A percentile compares a stretch with the other conserved stretches of the same genome.
Evolutionary conservation across 1,140 invertebrate species (phyloP).

Genomic region (Diprion similis): DNA sequence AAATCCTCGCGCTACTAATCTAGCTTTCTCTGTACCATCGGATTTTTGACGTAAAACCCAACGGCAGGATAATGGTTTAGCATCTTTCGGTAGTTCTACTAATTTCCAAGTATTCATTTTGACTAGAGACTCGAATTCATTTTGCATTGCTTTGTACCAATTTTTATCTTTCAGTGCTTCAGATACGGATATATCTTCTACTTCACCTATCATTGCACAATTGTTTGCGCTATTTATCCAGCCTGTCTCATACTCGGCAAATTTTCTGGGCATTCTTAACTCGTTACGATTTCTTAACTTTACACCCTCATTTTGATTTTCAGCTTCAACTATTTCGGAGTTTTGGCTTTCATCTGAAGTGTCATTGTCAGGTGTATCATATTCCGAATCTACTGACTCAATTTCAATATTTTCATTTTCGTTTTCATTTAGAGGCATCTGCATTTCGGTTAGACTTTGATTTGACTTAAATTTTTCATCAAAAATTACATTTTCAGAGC

Average conservation of each 20-base stretch:
- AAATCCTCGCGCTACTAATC: slow-evolving; percentile 51
- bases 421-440: neutral
- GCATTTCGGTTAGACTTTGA: neutral
- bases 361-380: slow-evolving; percentile 12
- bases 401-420: slow-evolving; percentile 9
- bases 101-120: slow-evolving; percentile 51
- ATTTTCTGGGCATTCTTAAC: neutral
- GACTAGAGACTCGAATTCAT: slow-evolving; percentile 27
- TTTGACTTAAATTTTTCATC: slow-evolving; percentile 16
- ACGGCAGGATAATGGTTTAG: slow-evolving; percentile 37
- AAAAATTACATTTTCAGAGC: slow-evolving; percentile 26
- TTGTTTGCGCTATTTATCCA: neutral
- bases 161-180: slow-evolving; percentile 12
- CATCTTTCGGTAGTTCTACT: slow-evolving; percentile 37
- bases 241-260: neutral
- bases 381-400: slow-evolving; percentile 7
- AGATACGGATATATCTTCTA: slow-evolving; percentile 13
- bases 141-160: slow-evolving; percentile 6
- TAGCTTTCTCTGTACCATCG: slow-evolving; percentile 42
- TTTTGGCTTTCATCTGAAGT: neutral
- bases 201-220: neutral
- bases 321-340: neutral
- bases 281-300: slow-evolving; percentile 1
- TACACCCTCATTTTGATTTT: slow-evolving; percentile 4
- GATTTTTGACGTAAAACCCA: slow-evolving; percentile 49